These are phyloP conservation scores for Delia radicum DNA, from an alignment of 1,140 invertebrate genomes.

Conservation along the genomic window DNA sequence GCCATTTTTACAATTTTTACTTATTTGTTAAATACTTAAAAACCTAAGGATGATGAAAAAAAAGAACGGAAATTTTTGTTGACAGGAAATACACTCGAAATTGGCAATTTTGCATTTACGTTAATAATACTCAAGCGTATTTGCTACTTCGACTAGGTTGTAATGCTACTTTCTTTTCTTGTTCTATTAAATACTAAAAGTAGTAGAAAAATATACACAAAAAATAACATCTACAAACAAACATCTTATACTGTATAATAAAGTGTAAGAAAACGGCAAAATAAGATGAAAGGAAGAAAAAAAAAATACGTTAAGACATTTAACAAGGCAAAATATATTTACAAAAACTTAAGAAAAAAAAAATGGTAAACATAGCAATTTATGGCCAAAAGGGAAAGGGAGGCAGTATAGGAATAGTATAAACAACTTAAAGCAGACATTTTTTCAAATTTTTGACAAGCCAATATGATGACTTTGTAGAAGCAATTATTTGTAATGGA, in stretches of 20 bases:
- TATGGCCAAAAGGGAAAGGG: background rate
- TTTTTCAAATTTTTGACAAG: slow-evolving; percentile 27
- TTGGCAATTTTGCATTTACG: slow-evolving; percentile 57
- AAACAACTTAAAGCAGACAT: background rate
- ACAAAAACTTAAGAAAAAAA: too few species aligned
- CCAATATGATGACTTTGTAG: slow-evolving; percentile 45
- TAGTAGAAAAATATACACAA: background rate
- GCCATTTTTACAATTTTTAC: background rate
- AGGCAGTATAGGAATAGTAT: background rate
- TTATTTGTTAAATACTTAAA: background rate
- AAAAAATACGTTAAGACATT: background rate
- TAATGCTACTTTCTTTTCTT: slow-evolving; percentile 9
- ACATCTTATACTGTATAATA: background rate
- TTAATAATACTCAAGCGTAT: slow-evolving; percentile 56
- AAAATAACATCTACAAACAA: background rate
- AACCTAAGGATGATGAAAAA: slow-evolving; percentile 11
- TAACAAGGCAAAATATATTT: background rate
- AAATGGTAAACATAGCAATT: background rate
- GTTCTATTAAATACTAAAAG: background rate
- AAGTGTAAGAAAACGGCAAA: background rate
- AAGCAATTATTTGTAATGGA: slow-evolving; percentile 56
- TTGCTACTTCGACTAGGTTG: slow-evolving; percentile 28
- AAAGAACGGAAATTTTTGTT: slow-evolving; percentile 49
- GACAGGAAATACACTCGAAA: slow-evolving; percentile 57
- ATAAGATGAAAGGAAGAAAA: background rate